phyloP scores from a whole-genome alignment of 2,888 invertebrate species.

The Sinhomidia bicolor region DNA sequence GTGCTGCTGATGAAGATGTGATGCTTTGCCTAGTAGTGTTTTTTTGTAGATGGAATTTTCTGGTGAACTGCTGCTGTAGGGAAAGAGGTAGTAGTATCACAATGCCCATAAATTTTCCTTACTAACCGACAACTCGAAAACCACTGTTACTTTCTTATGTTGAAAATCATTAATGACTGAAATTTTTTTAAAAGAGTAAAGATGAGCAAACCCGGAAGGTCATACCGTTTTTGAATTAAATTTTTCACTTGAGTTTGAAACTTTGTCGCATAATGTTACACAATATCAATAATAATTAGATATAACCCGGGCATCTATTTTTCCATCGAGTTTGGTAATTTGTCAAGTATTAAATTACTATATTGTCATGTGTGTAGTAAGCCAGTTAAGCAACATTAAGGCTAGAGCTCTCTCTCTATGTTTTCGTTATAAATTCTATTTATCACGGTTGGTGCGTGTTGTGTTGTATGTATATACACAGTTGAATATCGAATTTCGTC shows the following conservation, averaged over 20 bases:
- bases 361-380: slow-evolving; percentile 4
- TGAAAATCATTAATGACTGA: no score
- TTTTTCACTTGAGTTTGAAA: no score
- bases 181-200: no score
- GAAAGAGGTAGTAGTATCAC: slow-evolving; percentile 9
- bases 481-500: slow-evolving; percentile 62
- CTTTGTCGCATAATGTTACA: no score
- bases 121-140: background rate
- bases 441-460: background rate
- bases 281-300: background rate
- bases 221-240: no score
- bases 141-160: no score
- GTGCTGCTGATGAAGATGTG: background rate
- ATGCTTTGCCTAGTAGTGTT: background rate
- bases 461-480: background rate
- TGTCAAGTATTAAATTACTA: slow-evolving; percentile 37
- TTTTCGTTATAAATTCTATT: slow-evolving; percentile 43
- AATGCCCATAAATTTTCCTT: slow-evolving; percentile 28
- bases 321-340: slow-evolving; percentile 12
- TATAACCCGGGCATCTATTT: background rate
- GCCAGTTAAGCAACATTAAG: slow-evolving; percentile 44
- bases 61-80: background rate
- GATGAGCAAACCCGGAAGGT: no score
- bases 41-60: background rate
- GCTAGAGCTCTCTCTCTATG: background rate